Conservation (phyloP, 2,797 vertebrate species). For the Thunnus albacares region DNA sequence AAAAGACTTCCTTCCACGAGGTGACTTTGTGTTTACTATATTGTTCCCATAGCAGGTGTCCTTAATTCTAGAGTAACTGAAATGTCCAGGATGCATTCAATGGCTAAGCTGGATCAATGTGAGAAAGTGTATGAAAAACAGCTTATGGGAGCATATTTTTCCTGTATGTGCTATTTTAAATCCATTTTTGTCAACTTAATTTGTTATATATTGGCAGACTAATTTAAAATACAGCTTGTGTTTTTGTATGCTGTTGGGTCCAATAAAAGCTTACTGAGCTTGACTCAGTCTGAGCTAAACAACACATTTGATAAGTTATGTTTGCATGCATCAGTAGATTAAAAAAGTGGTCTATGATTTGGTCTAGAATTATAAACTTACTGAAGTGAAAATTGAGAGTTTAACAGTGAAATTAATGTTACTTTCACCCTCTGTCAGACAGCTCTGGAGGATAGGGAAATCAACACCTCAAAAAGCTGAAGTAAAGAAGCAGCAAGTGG, state of each 20-base stretch:
- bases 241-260: neutral
- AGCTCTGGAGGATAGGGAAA: constrained; percentile 31
- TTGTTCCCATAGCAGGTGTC: too few relatives aligned
- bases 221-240: constrained; percentile 2
- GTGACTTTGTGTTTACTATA: too few relatives aligned
- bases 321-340: constrained; percentile 12
- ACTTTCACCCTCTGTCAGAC: constrained; percentile 45
- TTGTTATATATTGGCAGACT: neutral
- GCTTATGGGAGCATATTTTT: neutral
- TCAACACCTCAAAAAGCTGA: constrained; percentile 45
- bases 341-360: constrained; percentile 7
- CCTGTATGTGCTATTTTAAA: too few relatives aligned
- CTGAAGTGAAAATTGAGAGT: constrained; percentile 36
- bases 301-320: constrained; percentile 8
- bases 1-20: too few relatives aligned
- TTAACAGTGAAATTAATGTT: constrained; percentile 45
- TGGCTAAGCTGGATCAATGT: neutral
- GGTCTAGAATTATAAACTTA: constrained; percentile 20
- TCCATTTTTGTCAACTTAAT: neutral
- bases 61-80: neutral
- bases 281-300: constrained; percentile 5
- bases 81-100: neutral
- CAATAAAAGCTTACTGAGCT: neutral
- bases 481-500: constrained; percentile 63
- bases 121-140: too few relatives aligned